Conservation (phyloP, 2,888 invertebrate genomes). For the Tromatobia lineatoria region DNA sequence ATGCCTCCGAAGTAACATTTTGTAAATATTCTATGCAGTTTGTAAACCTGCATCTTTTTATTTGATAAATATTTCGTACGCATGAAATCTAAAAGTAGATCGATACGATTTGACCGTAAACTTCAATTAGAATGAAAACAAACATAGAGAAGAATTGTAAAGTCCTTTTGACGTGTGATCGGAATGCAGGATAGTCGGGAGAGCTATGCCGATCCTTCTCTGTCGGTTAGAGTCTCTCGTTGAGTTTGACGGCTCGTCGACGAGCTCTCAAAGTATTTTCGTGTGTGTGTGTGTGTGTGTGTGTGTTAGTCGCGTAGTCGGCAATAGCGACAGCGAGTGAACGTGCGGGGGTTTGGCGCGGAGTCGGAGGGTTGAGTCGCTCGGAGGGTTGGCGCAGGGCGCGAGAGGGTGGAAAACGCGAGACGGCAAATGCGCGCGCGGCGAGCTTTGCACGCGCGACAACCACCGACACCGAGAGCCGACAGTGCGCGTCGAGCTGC, state of each 20-base stretch:
- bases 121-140: background rate
- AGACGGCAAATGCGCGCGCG: conserved; percentile 61
- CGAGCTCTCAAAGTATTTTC: conserved; percentile 22
- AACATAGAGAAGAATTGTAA: background rate
- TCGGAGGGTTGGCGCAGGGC: background rate
- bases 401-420: conserved; percentile 56
- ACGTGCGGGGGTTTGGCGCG: background rate
- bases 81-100: background rate
- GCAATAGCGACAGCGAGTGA: conserved; percentile 3
- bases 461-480: conserved; percentile 46
- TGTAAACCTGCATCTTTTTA: too few species aligned
- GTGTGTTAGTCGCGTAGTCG: conserved; percentile 3
- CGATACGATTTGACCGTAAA: background rate
- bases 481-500: conserved; percentile 62
- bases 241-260: conserved; percentile 26
- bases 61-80: background rate
- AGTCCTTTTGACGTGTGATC: background rate
- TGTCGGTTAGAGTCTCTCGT: conserved; percentile 14
- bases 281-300: background rate
- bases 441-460: conserved; percentile 60
- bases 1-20: too few species aligned
- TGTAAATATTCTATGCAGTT: too few species aligned
- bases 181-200: conserved; percentile 6
- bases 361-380: conserved; percentile 26
- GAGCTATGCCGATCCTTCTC: conserved; percentile 9